Evolutionary conservation across 2,113 vertebrate genomes (phyloP).

Genomic region (Pseudorasbora parva): DNA sequence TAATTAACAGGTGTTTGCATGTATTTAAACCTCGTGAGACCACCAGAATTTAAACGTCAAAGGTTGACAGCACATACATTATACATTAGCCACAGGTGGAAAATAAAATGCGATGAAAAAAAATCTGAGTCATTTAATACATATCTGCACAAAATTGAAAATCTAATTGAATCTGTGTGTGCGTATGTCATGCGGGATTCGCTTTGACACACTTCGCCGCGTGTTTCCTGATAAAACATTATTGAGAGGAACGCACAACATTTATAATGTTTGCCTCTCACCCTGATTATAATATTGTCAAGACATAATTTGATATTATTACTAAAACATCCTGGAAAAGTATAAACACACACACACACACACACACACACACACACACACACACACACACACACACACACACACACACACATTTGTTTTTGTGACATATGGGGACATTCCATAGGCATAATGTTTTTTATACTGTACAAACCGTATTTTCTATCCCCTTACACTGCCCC

Average conservation of each 20-base stretch:
- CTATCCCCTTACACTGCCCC: too few relatives aligned
- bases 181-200: constrained; percentile 16
- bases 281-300: constrained; percentile 11
- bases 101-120: constrained; percentile 11
- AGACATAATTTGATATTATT: constrained; percentile 48
- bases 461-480: too few relatives aligned
- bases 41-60: constrained; percentile 30
- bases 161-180: constrained; percentile 22
- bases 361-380: too few relatives aligned
- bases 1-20: constrained; percentile 40
- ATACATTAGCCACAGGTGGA: constrained; percentile 25
- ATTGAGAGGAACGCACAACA: constrained; percentile 8
- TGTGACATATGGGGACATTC: too few relatives aligned
- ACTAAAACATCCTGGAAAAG: constrained; percentile 42
- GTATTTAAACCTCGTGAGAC: constrained; percentile 24
- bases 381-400: too few relatives aligned
- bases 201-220: constrained; percentile 18
- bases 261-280: constrained; percentile 15
- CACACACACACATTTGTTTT: too few relatives aligned
- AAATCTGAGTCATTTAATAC: constrained; percentile 7
- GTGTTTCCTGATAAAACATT: constrained; percentile 4
- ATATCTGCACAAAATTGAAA: constrained; percentile 28
- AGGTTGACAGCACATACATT: constrained; percentile 17
- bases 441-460: too few relatives aligned
- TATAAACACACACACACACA: constrained; percentile 1